A percentile compares a stretch with the other conserved stretches of the same genome.
Evolutionary conservation across 2,113 vertebrate genomes (phyloP).

Genomic region (Lethenteron camtschaticum): DNA sequence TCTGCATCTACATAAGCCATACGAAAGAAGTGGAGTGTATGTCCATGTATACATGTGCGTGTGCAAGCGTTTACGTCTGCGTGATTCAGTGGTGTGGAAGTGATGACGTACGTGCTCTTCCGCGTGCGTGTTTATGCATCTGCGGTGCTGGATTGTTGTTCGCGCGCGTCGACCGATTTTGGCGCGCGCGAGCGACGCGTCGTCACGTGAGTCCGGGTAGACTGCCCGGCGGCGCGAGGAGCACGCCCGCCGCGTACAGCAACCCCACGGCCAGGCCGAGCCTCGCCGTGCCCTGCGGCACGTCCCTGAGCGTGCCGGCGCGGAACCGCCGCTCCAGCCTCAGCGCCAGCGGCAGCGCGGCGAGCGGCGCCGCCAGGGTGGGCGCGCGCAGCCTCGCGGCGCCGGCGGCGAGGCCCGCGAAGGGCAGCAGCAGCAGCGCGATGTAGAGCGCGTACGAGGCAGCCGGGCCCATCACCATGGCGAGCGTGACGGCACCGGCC

Average conservation of each 20-base stretch:
- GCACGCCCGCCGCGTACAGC: conserved; percentile 78
- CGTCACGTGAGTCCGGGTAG: conserved; percentile 33
- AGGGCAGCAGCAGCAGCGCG: conserved; percentile 63
- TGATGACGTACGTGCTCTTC: too few relatives aligned
- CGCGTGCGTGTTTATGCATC: too few relatives aligned
- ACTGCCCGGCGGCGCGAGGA: conserved; percentile 46
- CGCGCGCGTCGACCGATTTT: too few relatives aligned
- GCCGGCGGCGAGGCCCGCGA: conserved; percentile 66
- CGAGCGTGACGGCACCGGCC: conserved; percentile 81
- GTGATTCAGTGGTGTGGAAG: too few relatives aligned
- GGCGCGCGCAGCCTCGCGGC: conserved; percentile 71
- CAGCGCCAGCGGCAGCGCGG: conserved; percentile 81
- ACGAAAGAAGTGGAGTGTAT: too few relatives aligned
- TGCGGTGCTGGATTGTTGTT: too few relatives aligned
- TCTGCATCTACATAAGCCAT: too few relatives aligned
- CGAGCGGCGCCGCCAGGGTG: conserved; percentile 73
- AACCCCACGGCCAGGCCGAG: conserved; percentile 82
- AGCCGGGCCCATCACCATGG: conserved; percentile 70
- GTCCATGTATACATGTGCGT: too few relatives aligned
- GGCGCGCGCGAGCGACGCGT: too few relatives aligned
- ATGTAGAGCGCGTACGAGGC: conserved; percentile 71
- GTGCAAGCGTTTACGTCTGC: too few relatives aligned
- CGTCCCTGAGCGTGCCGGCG: conserved; percentile 49
- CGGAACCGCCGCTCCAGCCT: conserved; percentile 75
- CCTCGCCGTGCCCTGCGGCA: conserved; percentile 80